Base-by-base conservation (phyloP, 2,888 invertebrate species). In the Nematopogon swammerdamellus region DNA sequence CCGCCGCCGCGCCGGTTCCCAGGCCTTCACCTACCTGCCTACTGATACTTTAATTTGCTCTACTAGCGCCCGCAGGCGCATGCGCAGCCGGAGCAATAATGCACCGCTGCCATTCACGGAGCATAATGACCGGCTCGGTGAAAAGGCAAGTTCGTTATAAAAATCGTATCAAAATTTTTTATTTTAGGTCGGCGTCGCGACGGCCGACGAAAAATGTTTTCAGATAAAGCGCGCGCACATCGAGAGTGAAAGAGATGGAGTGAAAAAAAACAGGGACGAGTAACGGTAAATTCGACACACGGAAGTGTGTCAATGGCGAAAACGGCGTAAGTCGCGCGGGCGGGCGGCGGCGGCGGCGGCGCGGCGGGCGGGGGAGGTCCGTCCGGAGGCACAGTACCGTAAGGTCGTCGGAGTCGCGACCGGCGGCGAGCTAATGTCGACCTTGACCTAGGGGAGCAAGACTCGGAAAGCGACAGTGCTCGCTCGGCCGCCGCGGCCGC, bases 271-370 rank as follows among this genome's bases (percentile, higher is more conserved):
- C 67, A 67, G 73, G 74, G 77, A 69, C 79, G 70, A 57, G 65
- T 80, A 80, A 80, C 80, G 80, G 80, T 76, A 75, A 67, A 57
- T 51, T 50, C 51, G 54, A 53, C 67, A 64, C 65, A 65, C 70
- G 74, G 77, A 80, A 77, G 77, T 80, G 68, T 80, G 80, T 80
- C 79, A 80, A 74, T 76, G 67, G 76, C 76, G 73, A 72, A 71
- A 72, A 49, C 29, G 46, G 25, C 25, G 25, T 25, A 25, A 25
- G 25, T 25, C 25, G 4, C n/a, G n/a, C n/a, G n/a, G n/a, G n/a
- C n/a, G n/a, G n/a, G n/a, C n/a, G n/a, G n/a, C n/a, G n/a, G n/a
- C n/a, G n/a, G n/a, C n/a, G 36, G 59, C 59, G 56, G 49, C 56
- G 59, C 59, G 58, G 58, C 60, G 58, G 58, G 58, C 55, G 60